Conservation (phyloP, 2,113 vertebrate genomes). For the Athene noctua region DNA sequence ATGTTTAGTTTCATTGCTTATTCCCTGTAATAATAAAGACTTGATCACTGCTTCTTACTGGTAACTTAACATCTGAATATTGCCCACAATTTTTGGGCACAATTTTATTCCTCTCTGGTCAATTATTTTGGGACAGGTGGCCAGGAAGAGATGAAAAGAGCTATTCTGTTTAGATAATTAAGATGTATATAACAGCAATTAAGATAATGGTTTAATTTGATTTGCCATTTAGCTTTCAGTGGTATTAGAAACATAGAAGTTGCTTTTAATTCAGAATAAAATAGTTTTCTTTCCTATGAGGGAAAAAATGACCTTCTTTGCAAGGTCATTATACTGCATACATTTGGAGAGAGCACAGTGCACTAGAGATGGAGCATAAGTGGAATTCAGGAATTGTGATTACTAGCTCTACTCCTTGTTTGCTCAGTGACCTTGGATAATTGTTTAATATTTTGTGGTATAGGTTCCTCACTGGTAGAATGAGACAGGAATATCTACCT, state of each 20-base stretch:
- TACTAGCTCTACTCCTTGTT: neutral
- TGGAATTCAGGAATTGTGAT: neutral
- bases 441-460: neutral
- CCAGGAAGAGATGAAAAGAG: neutral
- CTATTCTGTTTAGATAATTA: neutral
- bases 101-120: neutral
- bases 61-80: neutral
- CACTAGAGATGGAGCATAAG: neutral
- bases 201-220: neutral
- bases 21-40: neutral
- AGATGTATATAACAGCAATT: neutral
- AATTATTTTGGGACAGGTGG: neutral
- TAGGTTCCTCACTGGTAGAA: neutral
- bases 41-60: neutral
- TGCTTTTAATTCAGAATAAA: neutral
- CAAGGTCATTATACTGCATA: neutral
- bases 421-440: slow-evolving; percentile 4
- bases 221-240: neutral
- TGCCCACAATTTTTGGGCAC: neutral
- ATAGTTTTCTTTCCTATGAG: neutral
- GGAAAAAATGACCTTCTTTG: neutral
- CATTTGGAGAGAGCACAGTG: neutral
- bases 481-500: neutral
- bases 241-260: neutral
- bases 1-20: neutral